Evolutionary conservation across 2,888 invertebrate species (phyloP), one percentile per base, ranked within the genome.

Genomic region (Schizotus pectinicornis): DNA sequence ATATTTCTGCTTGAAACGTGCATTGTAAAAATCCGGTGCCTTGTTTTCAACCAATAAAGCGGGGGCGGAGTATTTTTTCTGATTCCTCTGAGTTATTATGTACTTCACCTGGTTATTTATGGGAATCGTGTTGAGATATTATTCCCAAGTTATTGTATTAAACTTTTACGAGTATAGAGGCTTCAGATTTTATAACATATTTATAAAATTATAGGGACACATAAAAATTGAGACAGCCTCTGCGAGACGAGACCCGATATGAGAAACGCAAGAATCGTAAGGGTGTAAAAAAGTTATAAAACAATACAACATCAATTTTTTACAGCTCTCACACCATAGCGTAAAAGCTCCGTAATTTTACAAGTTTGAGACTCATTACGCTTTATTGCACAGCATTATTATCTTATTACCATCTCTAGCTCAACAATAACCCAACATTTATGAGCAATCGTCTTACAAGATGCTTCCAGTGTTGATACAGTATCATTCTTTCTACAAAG

Each of bases 271-370:
- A 34, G 43, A 56, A 56, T 56, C 50, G 37, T 45, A 49, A 37
- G 46, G 9, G 45, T 14, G 50, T 56, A 56, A 56, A 56, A 51
- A 51, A 49, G 56, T 56, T 56, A 38, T 56, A 50, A 51, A 56
- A 56, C 42, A 48, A 49, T 49, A 43, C 22, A 36, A 35, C 42
- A 49, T 56, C 56, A 49, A 43, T 56, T 43, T 56, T 56, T 56
- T 56, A 56, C 41, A 30, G 35, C 46, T 12, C 45, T 30, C 47
- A 30, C 13, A 33, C 12, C 12, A 34, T 31, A 51, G 22, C 41
- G 13, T 56, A 43, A 41, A 56, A 56, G 49, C 56, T 41, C 38
- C 7, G 30, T 43, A 43, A 43, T 30, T 43, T 43, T 43, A 30
- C 43, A n/a, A 30, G 43, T n/a, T 54, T 37, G 22, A 56, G 34